Percentiles rank a stretch among this genome's conserved stretches.
phyloP scores from a whole-genome alignment of 2,113 vertebrate genomes.

The Stegostoma tigrinum region DNA sequence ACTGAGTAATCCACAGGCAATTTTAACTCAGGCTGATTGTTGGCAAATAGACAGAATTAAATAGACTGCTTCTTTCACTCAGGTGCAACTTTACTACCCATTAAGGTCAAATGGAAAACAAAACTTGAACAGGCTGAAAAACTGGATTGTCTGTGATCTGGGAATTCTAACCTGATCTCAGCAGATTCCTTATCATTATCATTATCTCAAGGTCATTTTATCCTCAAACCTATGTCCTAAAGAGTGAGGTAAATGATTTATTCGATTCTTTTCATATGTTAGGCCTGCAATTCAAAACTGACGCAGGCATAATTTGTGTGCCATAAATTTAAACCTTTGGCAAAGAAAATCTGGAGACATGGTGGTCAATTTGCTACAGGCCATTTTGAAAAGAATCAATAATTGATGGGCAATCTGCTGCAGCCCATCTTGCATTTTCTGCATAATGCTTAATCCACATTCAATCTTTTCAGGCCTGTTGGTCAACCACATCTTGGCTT shows the following conservation, averaged over 20 bases:
- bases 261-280: neutral
- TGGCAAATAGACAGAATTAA: neutral
- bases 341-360: neutral
- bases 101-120: neutral
- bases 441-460: neutral
- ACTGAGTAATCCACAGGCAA: neutral
- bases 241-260: neutral
- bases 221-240: neutral
- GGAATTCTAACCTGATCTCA: neutral
- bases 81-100: neutral
- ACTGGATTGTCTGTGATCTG: neutral
- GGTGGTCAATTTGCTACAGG: neutral
- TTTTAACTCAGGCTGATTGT: neutral
- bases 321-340: neutral
- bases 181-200: neutral
- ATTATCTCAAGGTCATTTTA: neutral
- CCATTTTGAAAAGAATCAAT: too few relatives aligned
- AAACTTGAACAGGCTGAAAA: neutral
- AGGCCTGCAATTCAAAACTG: neutral
- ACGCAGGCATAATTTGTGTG: neutral
- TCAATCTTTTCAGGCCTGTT: neutral
- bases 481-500: neutral
- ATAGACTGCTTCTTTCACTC: neutral
- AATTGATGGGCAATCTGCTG: neutral
- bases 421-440: neutral